A percentile compares a stretch with the other conserved stretches of the same genome.
phyloP scores from a whole-genome alignment of 2,888 invertebrate genomes.

The Acleris cristana region DNA sequence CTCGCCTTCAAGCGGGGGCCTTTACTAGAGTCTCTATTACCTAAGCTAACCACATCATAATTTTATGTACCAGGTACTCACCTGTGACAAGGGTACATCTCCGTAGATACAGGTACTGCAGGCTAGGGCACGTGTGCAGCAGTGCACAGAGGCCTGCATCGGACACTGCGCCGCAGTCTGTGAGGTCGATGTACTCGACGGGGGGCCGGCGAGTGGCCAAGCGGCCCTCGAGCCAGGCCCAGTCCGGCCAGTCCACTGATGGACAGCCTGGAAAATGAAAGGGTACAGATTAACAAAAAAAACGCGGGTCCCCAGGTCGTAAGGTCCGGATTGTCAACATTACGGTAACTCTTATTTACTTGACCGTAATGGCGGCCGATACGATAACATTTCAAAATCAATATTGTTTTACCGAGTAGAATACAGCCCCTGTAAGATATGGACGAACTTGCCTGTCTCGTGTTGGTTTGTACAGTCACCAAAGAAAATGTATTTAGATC shows the following conservation, averaged over 20 bases:
- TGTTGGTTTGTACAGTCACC: too few relatives aligned
- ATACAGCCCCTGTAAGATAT: too few relatives aligned
- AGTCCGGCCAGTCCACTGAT: constrained; percentile 90
- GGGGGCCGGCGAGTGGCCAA: constrained; percentile 86
- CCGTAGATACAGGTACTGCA: constrained; percentile 93
- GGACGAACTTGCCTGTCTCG: too few relatives aligned
- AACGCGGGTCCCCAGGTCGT: background rate
- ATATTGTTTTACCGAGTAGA: too few relatives aligned
- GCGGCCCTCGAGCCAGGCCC: constrained; percentile 85
- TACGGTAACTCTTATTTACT: too few relatives aligned
- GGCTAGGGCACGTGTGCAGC: constrained; percentile 93
- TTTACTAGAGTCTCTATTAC: too few relatives aligned
- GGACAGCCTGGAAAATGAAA: constrained; percentile 85
- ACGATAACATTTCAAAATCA: too few relatives aligned
- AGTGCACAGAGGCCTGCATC: constrained; percentile 93
- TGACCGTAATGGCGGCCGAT: too few relatives aligned
- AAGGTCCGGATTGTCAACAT: too few relatives aligned
- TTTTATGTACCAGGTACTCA: constrained; percentile 50
- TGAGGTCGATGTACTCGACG: constrained; percentile 94
- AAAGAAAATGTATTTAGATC: too few relatives aligned
- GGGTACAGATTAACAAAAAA: constrained; percentile 39
- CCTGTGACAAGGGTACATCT: constrained; percentile 95
- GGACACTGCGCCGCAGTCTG: constrained; percentile 93
- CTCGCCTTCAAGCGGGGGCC: too few relatives aligned
- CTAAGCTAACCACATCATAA: too few relatives aligned